Evolutionary conservation across 2,113 vertebrate species (phyloP).

Genomic region (Colossoma macropomum): DNA sequence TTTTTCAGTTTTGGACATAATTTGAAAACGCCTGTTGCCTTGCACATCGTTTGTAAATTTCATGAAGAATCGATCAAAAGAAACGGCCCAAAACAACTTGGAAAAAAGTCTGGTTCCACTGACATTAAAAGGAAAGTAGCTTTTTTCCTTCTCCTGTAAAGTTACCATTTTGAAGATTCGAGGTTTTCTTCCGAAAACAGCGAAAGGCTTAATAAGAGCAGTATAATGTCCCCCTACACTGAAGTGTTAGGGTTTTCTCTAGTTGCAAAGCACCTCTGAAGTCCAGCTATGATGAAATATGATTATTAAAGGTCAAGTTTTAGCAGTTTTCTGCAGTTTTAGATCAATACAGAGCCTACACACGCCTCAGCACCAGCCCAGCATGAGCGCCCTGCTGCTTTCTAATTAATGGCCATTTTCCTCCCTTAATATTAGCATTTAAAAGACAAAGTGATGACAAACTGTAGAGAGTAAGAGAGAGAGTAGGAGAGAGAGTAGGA

Average conservation of each 20-base stretch:
- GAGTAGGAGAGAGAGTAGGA: constrained; percentile 17
- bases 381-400: constrained; percentile 46
- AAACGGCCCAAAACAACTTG: no score
- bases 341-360: constrained; percentile 48
- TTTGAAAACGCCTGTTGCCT: no score
- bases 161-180: no score
- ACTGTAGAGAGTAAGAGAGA: constrained; percentile 4
- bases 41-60: no score
- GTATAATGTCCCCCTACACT: no score
- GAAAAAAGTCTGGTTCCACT: no score
- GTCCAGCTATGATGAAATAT: constrained; percentile 43
- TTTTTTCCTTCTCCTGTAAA: no score
- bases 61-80: no score
- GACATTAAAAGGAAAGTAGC: no score
- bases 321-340: constrained; percentile 28
- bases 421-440: constrained; percentile 51
- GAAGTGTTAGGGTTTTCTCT: not conserved
- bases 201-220: no score
- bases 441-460: constrained; percentile 57
- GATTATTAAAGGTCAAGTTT: constrained; percentile 46
- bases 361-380: constrained; percentile 30
- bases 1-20: no score
- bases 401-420: constrained; percentile 55
- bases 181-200: no score
- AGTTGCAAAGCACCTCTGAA: constrained; percentile 36